A percentile compares a stretch with the other conserved stretches of the same genome.
These are phyloP conservation scores for Madoqua kirkii DNA, from an alignment of 2,113 vertebrate genomes.

Conservation along the genomic window DNA sequence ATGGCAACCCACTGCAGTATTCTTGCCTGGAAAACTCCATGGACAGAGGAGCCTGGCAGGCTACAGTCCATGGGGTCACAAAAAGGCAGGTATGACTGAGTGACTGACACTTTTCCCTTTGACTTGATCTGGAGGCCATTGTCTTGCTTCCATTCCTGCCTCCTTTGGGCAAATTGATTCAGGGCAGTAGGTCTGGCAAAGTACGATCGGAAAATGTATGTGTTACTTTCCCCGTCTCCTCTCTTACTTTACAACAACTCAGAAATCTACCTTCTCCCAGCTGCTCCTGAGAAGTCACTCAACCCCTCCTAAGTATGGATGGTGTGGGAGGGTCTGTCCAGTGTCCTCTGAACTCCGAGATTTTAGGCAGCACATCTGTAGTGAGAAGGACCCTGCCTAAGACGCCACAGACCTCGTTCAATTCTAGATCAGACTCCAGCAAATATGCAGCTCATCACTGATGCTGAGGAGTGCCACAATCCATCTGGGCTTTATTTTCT, in stretches of 20 bases:
- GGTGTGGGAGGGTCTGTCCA: background rate
- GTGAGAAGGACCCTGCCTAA: background rate
- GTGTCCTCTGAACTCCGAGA: background rate
- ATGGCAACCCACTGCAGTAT: background rate
- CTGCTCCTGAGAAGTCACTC: background rate
- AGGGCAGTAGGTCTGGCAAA: background rate
- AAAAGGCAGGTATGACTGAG: rapidly evolving
- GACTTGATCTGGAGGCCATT: background rate
- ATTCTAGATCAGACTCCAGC: background rate
- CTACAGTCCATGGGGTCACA: background rate
- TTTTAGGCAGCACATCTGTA: background rate
- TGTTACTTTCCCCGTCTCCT: background rate
- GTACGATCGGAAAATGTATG: background rate
- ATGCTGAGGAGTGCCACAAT: background rate
- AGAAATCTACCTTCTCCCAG: background rate
- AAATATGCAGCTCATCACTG: background rate
- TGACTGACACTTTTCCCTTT: background rate
- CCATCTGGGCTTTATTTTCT: background rate
- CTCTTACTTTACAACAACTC: background rate
- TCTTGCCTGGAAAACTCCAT: background rate
- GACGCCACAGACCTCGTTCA: background rate
- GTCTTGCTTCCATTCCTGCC: background rate
- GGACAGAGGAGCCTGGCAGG: background rate
- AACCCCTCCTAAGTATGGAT: background rate
- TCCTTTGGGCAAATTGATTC: background rate